Evolutionary conservation across 1,140 invertebrate genomes (phyloP), one percentile per base, ranked within the genome.

Genomic region (Cyclargus thomasi): DNA sequence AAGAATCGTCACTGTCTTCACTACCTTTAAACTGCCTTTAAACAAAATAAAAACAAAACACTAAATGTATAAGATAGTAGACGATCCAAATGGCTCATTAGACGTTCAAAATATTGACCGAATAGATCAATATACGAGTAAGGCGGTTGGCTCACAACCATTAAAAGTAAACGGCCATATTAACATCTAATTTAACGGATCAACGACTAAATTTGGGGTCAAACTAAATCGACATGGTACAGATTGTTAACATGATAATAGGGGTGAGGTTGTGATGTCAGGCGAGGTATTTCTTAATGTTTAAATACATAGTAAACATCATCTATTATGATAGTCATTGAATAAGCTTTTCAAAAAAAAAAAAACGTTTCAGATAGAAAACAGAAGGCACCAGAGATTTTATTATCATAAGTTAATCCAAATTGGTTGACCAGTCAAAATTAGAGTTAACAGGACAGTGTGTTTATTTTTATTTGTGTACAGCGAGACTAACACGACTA

Each of bases 171-270:
- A 53, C 39, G 68, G 70, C 73, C 68, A 71, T 68, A 63, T 68
- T 67, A 70, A 68, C 63, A 65, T 71, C 73, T 71, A 74, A 74
- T 74, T 74, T 71, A 69, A 68, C 65, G 66, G 73, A 64, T 68
- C 69, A 68, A 57, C 67, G 67, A 57, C 65, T 63, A 65, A 53
- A 63, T 74, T 66, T 64, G 2, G 53, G 64, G 53, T 29, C 47
- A 53, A 65, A 65, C 57, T 57, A 64, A 16, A 17, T 35, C 29
- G 23, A 65, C 53, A 23, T 21, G 23, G n/a, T 18, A 35, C 16
- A 65, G 64, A 20, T 29, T 59, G 64, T 57, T 65, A 57, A 65
- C 53, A 65, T 57, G 22, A 55, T 29, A 65, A 65, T 55, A 53
- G n/a, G 16, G 47, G 64, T 65, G 4, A 64, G 55, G 18, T 18